Evolutionary conservation across 35 echinoderm and acorn worm genomes (phyloP), one percentile per base, ranked within the genome.

Genomic region (Lytechinus variegatus): DNA sequence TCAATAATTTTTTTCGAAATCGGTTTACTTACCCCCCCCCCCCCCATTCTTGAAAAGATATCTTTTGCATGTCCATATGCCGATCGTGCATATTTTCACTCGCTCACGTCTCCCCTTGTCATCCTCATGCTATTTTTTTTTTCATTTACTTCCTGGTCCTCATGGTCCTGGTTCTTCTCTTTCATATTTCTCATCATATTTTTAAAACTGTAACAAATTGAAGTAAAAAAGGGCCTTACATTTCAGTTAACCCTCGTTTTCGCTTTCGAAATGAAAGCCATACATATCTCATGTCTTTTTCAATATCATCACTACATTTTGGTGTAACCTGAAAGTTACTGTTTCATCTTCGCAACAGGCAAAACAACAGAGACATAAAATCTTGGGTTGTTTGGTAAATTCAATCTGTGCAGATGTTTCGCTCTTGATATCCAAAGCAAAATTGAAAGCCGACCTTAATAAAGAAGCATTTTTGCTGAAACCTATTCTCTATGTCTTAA

Each of bases 371-470:
- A 79, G 66, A 79, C 66, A 79, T 79, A 24, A 79, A 79, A 79
- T 24, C 66, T 79, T 24, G 66, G 7, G 66, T 19, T 58, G 56
- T 79, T 79, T 79, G 19, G 12, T 24, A 27, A 9, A 58, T 10
- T 16, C 12, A 79, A 79, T 24, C 21, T 24, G 5, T 19, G 21
- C 66, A 79, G 66, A 79, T 79, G 66, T 24, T 24, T 24, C 66
- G 21, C 16, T 79, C n/a, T 79, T 79, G 0, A 79, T 79, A 79
- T 79, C n/a, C 66, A 79, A 79, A 24, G 66, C 66, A 79, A 79
- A 24, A n/a, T 79, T 79, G 66, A 79, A 79, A 79, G 66, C 66
- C 66, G 66, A 79, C 19, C 66, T 79, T 79, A 79, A 79, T 79
- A 79, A 71, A 58, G 33, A 44, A 79, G 19, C 66, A 24, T 19